phyloP scores from a whole-genome alignment of 2,888 invertebrate species.

The Petrolisthes manimaculis region DNA sequence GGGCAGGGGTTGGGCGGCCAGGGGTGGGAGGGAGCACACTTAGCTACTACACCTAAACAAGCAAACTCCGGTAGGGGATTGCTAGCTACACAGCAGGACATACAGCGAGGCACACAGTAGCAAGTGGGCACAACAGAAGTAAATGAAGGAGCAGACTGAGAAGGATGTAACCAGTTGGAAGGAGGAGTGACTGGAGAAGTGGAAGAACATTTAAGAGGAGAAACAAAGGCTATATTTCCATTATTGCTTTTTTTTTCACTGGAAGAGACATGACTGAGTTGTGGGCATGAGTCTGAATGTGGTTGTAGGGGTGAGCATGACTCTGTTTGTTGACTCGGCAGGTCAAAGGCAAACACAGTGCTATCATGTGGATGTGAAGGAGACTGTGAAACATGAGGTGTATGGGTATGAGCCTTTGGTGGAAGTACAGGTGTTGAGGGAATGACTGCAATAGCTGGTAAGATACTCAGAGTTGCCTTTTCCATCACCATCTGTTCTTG shows the following conservation, averaged over 20 bases:
- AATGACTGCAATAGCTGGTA: slow-evolving; percentile 70
- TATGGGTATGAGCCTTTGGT: neutral
- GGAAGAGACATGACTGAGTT: neutral
- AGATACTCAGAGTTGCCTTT: slow-evolving; percentile 33
- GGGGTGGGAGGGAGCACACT: slow-evolving; percentile 56
- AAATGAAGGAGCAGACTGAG: slow-evolving; percentile 39
- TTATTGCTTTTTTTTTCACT: neutral
- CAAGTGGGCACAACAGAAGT: slow-evolving; percentile 9
- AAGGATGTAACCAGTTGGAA: slow-evolving; percentile 12
- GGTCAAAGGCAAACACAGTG: too few species aligned
- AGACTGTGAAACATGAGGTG: neutral
- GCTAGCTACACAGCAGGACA: slow-evolving; percentile 1
- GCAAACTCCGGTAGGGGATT: slow-evolving; percentile 44
- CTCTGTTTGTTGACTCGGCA: neutral
- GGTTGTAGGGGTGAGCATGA: slow-evolving; percentile 1
- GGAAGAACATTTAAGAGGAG: slow-evolving; percentile 1
- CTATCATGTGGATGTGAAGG: neutral
- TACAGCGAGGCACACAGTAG: slow-evolving; percentile 23
- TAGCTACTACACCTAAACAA: slow-evolving; percentile 56
- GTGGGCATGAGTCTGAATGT: slow-evolving; percentile 13
- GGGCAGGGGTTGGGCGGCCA: slow-evolving; percentile 41
- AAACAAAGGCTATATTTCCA: too few species aligned
- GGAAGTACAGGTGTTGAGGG: slow-evolving; percentile 67
- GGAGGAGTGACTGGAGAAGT: neutral
- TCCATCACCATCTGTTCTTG: neutral